phyloP scores from a whole-genome alignment of 2,113 vertebrate species.

The Dasyurus viverrinus region DNA sequence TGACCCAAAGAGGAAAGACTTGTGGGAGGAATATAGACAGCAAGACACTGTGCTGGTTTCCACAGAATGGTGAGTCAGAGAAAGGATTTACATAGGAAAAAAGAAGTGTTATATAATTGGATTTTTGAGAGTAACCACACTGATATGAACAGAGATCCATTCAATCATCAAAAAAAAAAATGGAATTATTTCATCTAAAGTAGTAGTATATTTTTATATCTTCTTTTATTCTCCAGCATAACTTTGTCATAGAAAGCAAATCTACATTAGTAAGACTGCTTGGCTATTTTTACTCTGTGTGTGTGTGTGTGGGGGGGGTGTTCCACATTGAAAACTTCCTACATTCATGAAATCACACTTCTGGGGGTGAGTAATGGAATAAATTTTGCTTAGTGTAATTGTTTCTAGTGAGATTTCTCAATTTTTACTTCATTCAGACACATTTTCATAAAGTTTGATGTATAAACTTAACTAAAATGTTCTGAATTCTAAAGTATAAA shows the following conservation, averaged over 20 bases:
- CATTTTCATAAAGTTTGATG: not conserved
- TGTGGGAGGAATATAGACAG: not conserved
- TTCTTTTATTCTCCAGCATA: not conserved
- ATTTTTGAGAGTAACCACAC: not conserved
- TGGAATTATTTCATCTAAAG: not conserved
- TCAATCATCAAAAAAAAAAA: not conserved
- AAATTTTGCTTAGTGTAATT: not conserved
- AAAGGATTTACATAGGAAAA: not conserved
- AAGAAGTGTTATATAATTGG: not conserved
- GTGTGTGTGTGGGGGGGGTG: too few species aligned
- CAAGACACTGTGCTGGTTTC: not conserved
- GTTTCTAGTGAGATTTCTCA: not conserved
- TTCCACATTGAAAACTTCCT: not conserved
- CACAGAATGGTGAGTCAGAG: not conserved
- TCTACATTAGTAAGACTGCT: not conserved
- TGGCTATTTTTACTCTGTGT: not conserved
- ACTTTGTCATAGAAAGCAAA: not conserved
- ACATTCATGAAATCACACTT: not conserved
- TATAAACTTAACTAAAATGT: not conserved
- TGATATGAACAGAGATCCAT: not conserved
- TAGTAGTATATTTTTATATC: not conserved
- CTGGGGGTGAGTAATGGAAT: not conserved
- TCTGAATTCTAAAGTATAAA: constrained; percentile 24
- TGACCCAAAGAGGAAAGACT: not conserved
- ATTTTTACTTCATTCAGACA: not conserved